Base-by-base conservation (phyloP, 2,113 vertebrate species). In the Poecile atricapillus region DNA sequence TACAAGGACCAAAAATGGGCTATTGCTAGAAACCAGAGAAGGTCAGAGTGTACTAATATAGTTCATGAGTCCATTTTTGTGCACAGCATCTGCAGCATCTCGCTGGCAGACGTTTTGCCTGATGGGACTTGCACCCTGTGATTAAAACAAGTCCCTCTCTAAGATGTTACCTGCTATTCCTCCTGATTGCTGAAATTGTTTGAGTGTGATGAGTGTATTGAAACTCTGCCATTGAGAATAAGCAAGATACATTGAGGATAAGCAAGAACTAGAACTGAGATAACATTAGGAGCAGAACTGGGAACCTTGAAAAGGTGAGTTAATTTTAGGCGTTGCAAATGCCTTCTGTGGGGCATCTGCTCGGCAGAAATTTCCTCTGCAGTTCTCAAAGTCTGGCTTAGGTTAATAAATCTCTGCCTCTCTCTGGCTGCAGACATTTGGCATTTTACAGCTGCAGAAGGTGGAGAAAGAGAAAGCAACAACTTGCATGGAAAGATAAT, bases 361-460 rank as follows among this genome's bases (percentile, higher is more conserved):
- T 92, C 18, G 0, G 69, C 86, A 96, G 94, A 94, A 95, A 92
- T 95, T 92, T 95, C 68, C 58, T 92, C 83, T 84, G 62, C 21
- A 7, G 41, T 58, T 92, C 83, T 92, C 56, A 23, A 90, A 90
- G 53, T 58, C 94, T 92, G 93, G 60, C 73, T 93, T 62, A 69
- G 83, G 62, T 74, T 90, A 90, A 94, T 95, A 96, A 96, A 96
- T 93, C 93, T 92, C 37, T 90, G 77, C 60, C 44, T 87, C 55
- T 60, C 77, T 91, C 39, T 27, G 3, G 58, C 74, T 94, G 81
- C 69, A 79, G 65, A 92, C 7, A 1, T 65, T 94, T 95, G 87
- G 74, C 89, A 75, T 93, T 92, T 94, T 79, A 59, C 41, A 81
- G 65, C 73, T 82, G 37, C 53, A 89, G 69, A 93, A 78, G 30